Percentiles rank a stretch among this genome's conserved stretches.
phyloP scores from a whole-genome alignment of 2,113 vertebrate genomes.

The Aphelocoma coerulescens region DNA sequence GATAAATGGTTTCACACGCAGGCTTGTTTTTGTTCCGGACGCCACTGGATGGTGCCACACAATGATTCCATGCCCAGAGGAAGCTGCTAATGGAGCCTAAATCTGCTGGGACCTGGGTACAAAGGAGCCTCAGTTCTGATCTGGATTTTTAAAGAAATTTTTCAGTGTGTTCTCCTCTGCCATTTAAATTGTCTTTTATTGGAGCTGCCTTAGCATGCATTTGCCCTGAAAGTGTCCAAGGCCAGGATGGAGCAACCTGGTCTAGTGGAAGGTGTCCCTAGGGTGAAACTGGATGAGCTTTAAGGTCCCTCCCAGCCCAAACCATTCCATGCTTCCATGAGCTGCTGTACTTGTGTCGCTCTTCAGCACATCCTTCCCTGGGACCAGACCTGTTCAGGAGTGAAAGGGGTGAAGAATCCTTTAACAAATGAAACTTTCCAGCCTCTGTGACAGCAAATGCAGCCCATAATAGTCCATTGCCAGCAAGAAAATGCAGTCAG shows the following conservation, averaged over 20 bases:
- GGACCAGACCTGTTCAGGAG: not conserved
- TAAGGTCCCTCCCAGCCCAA: not conserved
- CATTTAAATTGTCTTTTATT: not conserved
- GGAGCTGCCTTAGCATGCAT: not conserved
- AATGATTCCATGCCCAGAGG: not conserved
- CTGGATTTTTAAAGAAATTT: not conserved
- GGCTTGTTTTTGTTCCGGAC: not conserved
- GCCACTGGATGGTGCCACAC: not conserved
- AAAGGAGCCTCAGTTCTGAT: not conserved
- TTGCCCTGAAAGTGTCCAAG: not conserved
- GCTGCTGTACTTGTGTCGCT: not conserved
- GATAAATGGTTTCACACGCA: not conserved
- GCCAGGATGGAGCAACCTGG: not conserved
- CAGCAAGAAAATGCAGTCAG: not conserved
- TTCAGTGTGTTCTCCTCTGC: not conserved
- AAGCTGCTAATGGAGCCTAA: not conserved
- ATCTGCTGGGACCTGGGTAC: not conserved
- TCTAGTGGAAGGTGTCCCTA: not conserved
- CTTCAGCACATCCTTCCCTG: not conserved
- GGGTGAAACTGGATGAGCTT: not conserved
- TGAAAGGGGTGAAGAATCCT: not conserved
- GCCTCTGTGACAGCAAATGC: not conserved
- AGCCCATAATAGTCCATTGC: not conserved
- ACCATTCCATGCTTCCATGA: not conserved
- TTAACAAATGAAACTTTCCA: not conserved